A percentile compares a stretch with the other conserved stretches of the same genome.
Conservation (phyloP, 2,113 vertebrate species). For the Forbesichthys papilliferus region DNA sequence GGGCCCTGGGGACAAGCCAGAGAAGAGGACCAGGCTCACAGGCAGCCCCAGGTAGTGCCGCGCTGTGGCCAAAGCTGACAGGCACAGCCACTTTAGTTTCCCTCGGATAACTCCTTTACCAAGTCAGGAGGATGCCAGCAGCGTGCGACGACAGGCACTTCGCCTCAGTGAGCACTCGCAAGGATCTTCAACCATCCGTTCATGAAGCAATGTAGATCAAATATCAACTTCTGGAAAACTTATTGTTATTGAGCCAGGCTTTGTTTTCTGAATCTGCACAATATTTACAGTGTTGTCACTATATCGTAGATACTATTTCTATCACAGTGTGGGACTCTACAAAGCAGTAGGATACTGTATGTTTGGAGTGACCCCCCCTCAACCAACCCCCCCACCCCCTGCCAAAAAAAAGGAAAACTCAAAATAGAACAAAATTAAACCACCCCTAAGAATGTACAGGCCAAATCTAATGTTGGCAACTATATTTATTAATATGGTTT, state of each 20-base stretch:
- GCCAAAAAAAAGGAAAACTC: too few relatives aligned
- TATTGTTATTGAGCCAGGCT: neutral
- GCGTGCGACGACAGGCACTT: neutral
- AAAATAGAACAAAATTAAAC: too few relatives aligned
- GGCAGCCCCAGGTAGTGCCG: constrained; percentile 49
- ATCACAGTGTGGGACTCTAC: too few relatives aligned
- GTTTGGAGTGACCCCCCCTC: too few relatives aligned
- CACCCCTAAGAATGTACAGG: too few relatives aligned
- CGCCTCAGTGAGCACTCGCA: neutral
- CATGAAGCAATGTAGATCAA: neutral
- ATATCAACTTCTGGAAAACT: too few relatives aligned
- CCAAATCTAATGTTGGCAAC: too few relatives aligned
- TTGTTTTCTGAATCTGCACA: neutral
- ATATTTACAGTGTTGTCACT: too few relatives aligned
- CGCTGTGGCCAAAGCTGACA: constrained; percentile 36
- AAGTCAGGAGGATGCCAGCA: neutral
- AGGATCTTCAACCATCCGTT: neutral
- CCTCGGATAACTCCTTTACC: constrained; percentile 5
- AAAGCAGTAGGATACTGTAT: too few relatives aligned
- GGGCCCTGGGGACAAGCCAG: constrained; percentile 43
- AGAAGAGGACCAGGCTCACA: constrained; percentile 50
- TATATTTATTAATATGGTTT: too few relatives aligned
- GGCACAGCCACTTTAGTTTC: constrained; percentile 1
- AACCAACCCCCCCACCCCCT: too few relatives aligned
- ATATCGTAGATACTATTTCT: too few relatives aligned